These are phyloP conservation scores for Platysteira castanea DNA, from an alignment of 2,113 vertebrate genomes.

Conservation along the genomic window DNA sequence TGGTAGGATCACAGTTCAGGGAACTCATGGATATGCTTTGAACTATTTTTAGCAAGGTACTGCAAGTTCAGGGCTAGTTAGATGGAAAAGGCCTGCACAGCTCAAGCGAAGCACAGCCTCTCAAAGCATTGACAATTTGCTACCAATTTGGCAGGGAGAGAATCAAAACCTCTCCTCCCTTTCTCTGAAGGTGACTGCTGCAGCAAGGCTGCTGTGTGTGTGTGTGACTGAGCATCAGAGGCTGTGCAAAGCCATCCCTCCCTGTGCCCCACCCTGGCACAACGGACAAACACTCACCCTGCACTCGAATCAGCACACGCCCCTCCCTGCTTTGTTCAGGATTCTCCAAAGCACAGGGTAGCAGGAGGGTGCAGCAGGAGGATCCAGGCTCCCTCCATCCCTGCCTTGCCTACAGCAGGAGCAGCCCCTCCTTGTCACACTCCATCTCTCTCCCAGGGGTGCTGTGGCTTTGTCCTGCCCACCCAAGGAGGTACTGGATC, in stretches of 20 bases:
- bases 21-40: not conserved
- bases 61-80: not conserved
- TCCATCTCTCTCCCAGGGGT: fast-evolving
- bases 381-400: not conserved
- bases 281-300: not conserved
- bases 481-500: not conserved
- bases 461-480: not conserved
- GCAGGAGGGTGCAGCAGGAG: not conserved
- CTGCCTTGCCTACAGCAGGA: not conserved
- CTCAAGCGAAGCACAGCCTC: not conserved
- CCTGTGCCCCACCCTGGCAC: not conserved
- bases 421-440: fast-evolving
- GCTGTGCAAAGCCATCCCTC: not conserved
- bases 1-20: conserved; percentile 24
- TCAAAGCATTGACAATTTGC: not conserved
- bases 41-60: conserved; percentile 48
- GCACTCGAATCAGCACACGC: not conserved
- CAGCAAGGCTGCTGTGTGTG: not conserved
- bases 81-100: not conserved
- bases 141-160: not conserved
- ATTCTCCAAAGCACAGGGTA: fast-evolving
- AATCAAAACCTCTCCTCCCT: not conserved
- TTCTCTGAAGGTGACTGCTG: not conserved
- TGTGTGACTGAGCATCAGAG: not conserved
- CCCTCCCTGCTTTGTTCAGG: not conserved